Evolutionary conservation across 53 echinoderm and acorn worm genomes (phyloP).

Genomic region (Arbacia lixula): DNA sequence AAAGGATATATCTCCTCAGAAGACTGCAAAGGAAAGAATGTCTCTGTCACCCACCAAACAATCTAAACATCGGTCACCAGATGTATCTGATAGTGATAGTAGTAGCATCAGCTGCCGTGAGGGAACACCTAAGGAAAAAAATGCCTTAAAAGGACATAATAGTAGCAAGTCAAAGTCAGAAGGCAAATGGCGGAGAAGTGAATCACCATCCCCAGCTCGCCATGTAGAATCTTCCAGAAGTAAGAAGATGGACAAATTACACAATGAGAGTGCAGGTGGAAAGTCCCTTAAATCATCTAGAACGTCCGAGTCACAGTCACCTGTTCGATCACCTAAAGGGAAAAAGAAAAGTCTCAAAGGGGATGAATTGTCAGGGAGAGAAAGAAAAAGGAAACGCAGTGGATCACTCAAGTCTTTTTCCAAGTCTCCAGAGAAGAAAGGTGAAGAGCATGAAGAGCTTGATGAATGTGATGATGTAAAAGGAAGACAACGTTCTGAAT

Average conservation of each 20-base stretch:
- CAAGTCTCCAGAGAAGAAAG: background rate
- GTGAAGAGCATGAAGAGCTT: constrained; percentile 21
- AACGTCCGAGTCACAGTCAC: background rate
- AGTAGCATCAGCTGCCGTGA: too few species aligned
- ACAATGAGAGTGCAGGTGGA: background rate
- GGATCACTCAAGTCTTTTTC: background rate
- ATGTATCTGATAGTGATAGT: too few species aligned
- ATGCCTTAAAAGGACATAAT: too few species aligned
- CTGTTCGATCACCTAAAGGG: background rate
- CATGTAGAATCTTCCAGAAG: too few species aligned
- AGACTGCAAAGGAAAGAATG: background rate
- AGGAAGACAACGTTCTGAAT: background rate
- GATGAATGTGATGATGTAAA: constrained; percentile 21
- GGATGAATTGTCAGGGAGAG: constrained; percentile 18
- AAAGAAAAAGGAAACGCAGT: constrained; percentile 37
- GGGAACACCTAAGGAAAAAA: too few species aligned
- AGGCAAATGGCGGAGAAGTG: too few species aligned
- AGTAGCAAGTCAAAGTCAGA: too few species aligned
- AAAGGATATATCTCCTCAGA: constrained; percentile 3
- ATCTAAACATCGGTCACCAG: too few species aligned
- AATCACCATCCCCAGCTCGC: too few species aligned
- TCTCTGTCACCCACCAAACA: too few species aligned
- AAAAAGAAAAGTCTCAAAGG: constrained; percentile 8
- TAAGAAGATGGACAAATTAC: too few species aligned
- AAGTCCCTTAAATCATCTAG: background rate